Base-by-base conservation (phyloP, 2,888 invertebrate genomes). In the Trypoxylon attenuatum region DNA sequence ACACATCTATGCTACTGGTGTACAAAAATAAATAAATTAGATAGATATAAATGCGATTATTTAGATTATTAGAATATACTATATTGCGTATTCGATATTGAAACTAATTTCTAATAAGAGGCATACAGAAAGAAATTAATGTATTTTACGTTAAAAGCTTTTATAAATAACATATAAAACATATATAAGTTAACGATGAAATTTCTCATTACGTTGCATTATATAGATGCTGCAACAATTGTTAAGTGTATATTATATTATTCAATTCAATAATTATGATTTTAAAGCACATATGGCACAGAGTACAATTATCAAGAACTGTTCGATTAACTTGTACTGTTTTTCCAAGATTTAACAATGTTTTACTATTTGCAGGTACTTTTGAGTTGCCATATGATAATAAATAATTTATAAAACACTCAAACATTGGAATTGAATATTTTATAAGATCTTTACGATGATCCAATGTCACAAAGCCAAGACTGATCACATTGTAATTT, bases 241-340 rank as follows among this genome's bases (percentile, higher is more conserved):
- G 42, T 47, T 59, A 23, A 57, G 39, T 57, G 63, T 67, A 68
- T 55, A 68, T 64, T 75, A 54, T 62, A 46, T 51, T 51, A 25
- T 61, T 70, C 46, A 43, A 33, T 64, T 46, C 29, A 42, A 45
- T 63, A 49, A 52, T 42, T 68, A n/a, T n/a, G n/a, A n/a, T n/a
- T n/a, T n/a, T n/a, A n/a, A n/a, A n/a, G n/a, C n/a, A n/a, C 57
- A 57, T 46, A 60, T 64, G 55, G 51, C 46, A 52, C 21, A 71
- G 60, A 73, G 33, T 61, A 62, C 54, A 51, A 76, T 69, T 69
- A 72, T 50, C 52, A 73, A 56, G 62, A 70, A 73, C 76, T 75
- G 67, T 74, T 77, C 66, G 77, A 79, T 79, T 65, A 69, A 65
- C 69, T 70, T 60, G 62, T 75, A 76, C 69, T 64, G 62, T 76